Conservation (phyloP, 2,797 vertebrate genomes). For the Melanogrammus aeglefinus region DNA sequence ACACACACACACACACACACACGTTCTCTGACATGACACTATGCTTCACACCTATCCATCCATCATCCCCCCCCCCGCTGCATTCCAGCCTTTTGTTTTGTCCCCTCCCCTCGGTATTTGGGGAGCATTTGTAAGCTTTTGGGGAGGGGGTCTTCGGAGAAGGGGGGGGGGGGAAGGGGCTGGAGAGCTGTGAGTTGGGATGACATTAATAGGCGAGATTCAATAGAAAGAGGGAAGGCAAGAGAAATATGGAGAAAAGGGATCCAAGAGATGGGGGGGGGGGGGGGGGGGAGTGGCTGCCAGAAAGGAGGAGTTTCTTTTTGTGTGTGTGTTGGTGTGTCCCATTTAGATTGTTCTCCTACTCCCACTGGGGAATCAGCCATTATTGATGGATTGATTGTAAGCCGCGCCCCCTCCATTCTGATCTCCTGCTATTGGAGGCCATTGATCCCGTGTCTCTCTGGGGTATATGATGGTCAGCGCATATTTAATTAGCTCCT, state of each 20-base stretch:
- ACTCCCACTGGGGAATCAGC: slow-evolving; percentile 45
- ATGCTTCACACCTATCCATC: slow-evolving; percentile 16
- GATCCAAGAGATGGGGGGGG: background rate
- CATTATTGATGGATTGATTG: slow-evolving; percentile 74
- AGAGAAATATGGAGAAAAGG: background rate
- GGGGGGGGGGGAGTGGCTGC: background rate
- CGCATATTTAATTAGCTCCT: slow-evolving; percentile 66
- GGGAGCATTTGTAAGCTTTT: slow-evolving; percentile 25
- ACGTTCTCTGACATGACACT: slow-evolving; percentile 19
- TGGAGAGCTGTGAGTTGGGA: background rate
- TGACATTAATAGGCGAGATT: background rate
- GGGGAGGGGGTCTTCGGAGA: background rate
- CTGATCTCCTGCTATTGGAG: slow-evolving; percentile 52
- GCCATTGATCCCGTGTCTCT: slow-evolving; percentile 58
- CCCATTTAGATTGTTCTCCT: slow-evolving; percentile 61
- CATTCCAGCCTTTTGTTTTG: slow-evolving; percentile 64
- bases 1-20: background rate
- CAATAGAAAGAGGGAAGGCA: background rate
- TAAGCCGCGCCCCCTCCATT: slow-evolving; percentile 58
- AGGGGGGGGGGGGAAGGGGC: background rate
- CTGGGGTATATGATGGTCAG: slow-evolving; percentile 54
- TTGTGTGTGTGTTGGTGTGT: slow-evolving; percentile 2
- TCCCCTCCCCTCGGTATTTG: slow-evolving; percentile 58
- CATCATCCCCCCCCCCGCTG: slow-evolving; percentile 29
- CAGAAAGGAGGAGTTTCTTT: slow-evolving; percentile 16